A percentile compares a stretch with the other conserved stretches of the same genome.
These are phyloP conservation scores for Myodes glareolus DNA, from an alignment of 2,113 vertebrate genomes.

Conservation along the genomic window DNA sequence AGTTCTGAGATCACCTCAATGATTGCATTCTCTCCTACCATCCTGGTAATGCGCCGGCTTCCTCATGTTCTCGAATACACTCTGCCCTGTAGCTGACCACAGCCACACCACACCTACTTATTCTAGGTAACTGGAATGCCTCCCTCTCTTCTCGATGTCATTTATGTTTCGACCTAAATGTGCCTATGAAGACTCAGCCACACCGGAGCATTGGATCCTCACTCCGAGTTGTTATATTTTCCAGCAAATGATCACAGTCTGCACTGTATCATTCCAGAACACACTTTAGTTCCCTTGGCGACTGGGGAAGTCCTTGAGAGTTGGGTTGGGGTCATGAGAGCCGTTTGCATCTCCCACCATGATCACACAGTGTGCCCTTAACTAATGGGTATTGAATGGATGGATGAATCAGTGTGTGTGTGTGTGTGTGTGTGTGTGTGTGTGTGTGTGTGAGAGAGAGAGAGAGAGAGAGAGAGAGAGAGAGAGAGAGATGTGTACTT, in stretches of 20 bases:
- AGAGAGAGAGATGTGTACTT: too few species aligned
- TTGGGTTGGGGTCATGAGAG: neutral
- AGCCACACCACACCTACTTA: accelerated
- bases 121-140: accelerated
- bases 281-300: neutral
- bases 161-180: neutral
- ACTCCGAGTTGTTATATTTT: neutral
- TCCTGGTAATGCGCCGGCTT: neutral
- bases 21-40: accelerated
- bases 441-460: neutral
- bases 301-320: neutral
- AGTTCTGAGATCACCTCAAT: neutral
- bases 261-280: neutral
- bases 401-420: neutral
- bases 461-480: too few species aligned
- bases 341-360: neutral
- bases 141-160: neutral
- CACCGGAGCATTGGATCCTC: accelerated
- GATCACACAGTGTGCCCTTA: neutral
- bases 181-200: neutral
- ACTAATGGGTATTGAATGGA: neutral
- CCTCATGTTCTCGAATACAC: accelerated
- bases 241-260: neutral
- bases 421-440: neutral
- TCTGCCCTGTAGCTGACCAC: neutral